phyloP scores from a whole-genome alignment of 37 sponge, comb jelly and placozoan species.

The Ianthella basta region DNA sequence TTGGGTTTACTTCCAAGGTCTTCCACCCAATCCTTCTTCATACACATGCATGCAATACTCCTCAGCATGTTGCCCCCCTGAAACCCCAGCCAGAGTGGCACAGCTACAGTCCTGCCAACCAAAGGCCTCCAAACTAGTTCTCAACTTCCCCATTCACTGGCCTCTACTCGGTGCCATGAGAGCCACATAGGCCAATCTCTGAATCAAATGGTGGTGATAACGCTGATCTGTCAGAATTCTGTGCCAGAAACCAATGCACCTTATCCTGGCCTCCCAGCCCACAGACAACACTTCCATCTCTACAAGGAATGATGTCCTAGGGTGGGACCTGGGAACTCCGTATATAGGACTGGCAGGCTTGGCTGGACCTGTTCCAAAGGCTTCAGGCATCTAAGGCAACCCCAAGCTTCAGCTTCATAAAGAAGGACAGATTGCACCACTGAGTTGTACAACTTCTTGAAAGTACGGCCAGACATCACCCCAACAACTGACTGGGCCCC shows the following conservation, averaged over 20 bases:
- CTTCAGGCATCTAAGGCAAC: neutral
- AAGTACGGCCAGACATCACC: neutral
- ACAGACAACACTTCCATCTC: neutral
- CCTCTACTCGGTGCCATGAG: too few relatives aligned
- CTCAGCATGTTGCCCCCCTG: too few relatives aligned
- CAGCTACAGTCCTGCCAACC: too few relatives aligned
- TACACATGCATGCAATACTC: too few relatives aligned
- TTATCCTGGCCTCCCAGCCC: neutral
- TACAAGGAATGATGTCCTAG: neutral
- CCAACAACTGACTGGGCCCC: neutral
- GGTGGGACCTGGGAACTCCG: neutral
- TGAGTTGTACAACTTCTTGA: neutral
- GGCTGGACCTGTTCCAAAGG: neutral
- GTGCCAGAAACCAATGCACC: neutral
- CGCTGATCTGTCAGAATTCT: too few relatives aligned
- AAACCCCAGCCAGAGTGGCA: too few relatives aligned
- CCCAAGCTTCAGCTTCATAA: slow-evolving; percentile 11
- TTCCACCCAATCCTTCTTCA: too few relatives aligned
- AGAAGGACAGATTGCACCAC: neutral
- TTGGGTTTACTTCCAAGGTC: too few relatives aligned
- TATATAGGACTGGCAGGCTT: neutral
- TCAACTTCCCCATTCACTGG: too few relatives aligned
- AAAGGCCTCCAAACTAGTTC: too few relatives aligned
- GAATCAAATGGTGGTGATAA: too few relatives aligned
- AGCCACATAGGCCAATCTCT: too few relatives aligned